These are phyloP conservation scores for Mesitornis unicolor DNA, from an alignment of 2,113 vertebrate genomes.

Conservation along the genomic window DNA sequence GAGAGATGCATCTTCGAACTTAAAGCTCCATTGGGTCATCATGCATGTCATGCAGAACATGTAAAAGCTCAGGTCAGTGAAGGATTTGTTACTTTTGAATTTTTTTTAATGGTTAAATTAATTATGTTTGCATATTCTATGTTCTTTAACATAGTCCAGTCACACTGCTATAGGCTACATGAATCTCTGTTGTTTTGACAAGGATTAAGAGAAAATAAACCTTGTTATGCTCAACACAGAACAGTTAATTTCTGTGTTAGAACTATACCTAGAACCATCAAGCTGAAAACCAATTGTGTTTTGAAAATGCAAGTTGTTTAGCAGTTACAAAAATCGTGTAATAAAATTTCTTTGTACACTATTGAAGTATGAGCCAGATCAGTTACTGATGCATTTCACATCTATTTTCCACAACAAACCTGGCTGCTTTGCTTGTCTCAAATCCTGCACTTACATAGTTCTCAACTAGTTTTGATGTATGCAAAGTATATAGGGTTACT, in stretches of 20 bases:
- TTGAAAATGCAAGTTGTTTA: background rate
- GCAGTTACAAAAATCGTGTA: background rate
- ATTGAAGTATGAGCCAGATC: background rate
- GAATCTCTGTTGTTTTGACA: background rate
- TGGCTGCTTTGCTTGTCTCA: background rate
- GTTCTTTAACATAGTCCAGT: background rate
- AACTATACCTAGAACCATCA: background rate
- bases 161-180: background rate
- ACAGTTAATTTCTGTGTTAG: background rate
- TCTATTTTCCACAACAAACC: background rate
- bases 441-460: background rate
- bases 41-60: conserved; percentile 72
- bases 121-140: background rate
- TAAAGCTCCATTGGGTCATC: conserved; percentile 65
- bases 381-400: background rate
- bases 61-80: conserved; percentile 83
- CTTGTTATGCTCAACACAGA: background rate
- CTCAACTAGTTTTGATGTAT: background rate
- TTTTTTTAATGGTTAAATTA: background rate
- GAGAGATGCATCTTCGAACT: conserved; percentile 82
- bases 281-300: background rate
- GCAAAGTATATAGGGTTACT: background rate
- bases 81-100: background rate
- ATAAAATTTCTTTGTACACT: background rate
- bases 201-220: background rate